Percentiles rank a stretch among this genome's conserved stretches.
phyloP scores from a whole-genome alignment of 2,888 invertebrate species.

The Noctua comes region DNA sequence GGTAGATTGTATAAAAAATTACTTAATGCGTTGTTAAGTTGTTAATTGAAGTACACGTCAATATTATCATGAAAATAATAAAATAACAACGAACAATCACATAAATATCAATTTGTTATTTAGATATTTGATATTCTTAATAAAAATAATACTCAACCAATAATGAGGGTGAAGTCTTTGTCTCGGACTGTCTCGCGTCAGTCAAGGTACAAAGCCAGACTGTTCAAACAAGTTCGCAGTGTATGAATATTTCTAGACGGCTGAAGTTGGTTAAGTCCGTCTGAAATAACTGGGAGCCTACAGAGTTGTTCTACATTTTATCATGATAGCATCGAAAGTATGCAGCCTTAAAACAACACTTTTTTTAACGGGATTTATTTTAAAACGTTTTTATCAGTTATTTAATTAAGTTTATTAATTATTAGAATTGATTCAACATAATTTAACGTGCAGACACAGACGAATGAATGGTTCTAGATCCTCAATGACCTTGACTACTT shows the following conservation, averaged over 20 bases:
- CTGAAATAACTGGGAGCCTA: background rate
- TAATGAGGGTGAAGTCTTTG: constrained; percentile 12
- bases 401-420: background rate
- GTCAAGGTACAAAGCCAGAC: constrained; percentile 34
- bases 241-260: constrained; percentile 16
- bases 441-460: background rate
- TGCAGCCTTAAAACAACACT: background rate
- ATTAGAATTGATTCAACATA: background rate
- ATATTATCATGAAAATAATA: too few species aligned
- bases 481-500: constrained; percentile 3
- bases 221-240: background rate
- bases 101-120: background rate
- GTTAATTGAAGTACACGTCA: too few species aligned
- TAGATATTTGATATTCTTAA: background rate
- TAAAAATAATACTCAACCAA: background rate
- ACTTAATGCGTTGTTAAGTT: too few species aligned
- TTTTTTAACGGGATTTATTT: background rate
- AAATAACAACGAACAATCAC: too few species aligned
- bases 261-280: constrained; percentile 12
- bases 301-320: background rate
- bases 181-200: constrained; percentile 34
- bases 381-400: background rate
- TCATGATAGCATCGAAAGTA: background rate
- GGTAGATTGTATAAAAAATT: too few species aligned
- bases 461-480: background rate